These are phyloP conservation scores for Coelopa pilipes DNA, from an alignment of 2,888 invertebrate genomes.

Conservation along the genomic window DNA sequence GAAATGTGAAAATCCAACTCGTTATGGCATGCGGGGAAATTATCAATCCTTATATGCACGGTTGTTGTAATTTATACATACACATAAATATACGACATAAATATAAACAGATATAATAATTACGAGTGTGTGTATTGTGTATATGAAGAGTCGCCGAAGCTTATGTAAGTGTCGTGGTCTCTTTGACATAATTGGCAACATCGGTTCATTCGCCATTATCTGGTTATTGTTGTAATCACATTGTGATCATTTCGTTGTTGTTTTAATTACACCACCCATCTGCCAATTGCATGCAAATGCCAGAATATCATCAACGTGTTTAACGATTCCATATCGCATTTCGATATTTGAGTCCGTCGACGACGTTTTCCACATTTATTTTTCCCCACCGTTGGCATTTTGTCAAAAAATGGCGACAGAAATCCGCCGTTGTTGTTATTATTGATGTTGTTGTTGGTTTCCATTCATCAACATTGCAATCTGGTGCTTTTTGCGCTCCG, in stretches of 20 bases:
- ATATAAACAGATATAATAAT: neutral
- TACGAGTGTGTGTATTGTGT: neutral
- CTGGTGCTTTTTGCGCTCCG: neutral
- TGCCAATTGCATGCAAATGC: constrained; percentile 16
- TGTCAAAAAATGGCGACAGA: neutral
- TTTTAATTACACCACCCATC: neutral
- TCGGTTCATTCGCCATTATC: neutral
- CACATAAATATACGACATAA: no score
- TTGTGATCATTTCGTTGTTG: no score
- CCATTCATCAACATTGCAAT: neutral
- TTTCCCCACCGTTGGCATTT: neutral
- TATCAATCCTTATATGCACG: neutral
- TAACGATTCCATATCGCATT: neutral
- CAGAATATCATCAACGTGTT: neutral
- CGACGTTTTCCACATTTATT: neutral
- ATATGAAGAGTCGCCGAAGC: no score
- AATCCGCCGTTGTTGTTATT: neutral
- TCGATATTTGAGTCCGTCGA: neutral
- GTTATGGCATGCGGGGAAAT: constrained; percentile 28
- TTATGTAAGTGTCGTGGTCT: constrained; percentile 6
- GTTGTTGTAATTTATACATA: neutral
- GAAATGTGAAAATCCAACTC: neutral
- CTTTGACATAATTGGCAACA: constrained; percentile 28
- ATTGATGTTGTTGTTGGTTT: neutral
- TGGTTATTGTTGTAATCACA: neutral